Conservation (phyloP, 2,113 vertebrate species). For the Dasyornis broadbenti region DNA sequence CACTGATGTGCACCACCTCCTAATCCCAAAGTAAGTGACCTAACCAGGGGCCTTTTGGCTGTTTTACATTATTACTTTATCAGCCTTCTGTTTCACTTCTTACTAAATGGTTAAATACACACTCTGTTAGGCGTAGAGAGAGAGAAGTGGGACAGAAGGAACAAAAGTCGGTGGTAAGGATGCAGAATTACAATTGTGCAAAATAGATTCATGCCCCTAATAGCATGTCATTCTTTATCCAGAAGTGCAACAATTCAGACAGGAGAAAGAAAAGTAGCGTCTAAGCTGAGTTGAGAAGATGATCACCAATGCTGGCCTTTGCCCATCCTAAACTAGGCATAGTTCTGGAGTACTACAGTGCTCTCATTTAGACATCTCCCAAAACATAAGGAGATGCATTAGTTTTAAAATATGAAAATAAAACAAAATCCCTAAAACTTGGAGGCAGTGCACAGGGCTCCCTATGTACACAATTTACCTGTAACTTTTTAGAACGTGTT, state of each 20-base stretch:
- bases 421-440: not conserved
- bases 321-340: not conserved
- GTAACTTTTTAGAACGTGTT: not conserved
- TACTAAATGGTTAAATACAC: not conserved
- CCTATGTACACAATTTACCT: not conserved
- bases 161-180: not conserved
- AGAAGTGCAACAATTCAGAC: not conserved
- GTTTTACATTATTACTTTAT: not conserved
- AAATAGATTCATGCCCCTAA: not conserved
- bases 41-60: not conserved
- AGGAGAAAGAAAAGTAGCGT: not conserved
- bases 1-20: not conserved
- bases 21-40: not conserved
- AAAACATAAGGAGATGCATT: accelerated
- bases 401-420: not conserved
- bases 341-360: not conserved
- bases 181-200: not conserved
- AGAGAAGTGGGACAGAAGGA: not conserved
- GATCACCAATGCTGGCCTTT: not conserved
- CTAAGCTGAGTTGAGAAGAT: not conserved
- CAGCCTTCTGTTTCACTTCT: not conserved
- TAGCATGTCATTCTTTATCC: not conserved
- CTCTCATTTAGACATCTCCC: not conserved
- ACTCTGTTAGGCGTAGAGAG: not conserved
- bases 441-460: not conserved